Conservation (phyloP, 2,113 vertebrate genomes). For the Leptobrachium leishanense region DNA sequence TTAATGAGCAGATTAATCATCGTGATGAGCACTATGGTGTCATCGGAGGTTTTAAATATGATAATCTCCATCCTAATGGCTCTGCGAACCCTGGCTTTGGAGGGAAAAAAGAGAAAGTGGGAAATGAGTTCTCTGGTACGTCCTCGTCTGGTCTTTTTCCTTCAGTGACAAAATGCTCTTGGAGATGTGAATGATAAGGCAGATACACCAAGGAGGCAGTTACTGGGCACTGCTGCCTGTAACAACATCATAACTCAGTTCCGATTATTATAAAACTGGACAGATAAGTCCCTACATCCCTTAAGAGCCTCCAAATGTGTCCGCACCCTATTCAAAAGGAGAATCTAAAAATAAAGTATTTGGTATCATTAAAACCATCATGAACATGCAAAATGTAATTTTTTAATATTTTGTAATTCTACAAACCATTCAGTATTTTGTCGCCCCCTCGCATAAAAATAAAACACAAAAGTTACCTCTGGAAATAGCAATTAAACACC, state of each 20-base stretch:
- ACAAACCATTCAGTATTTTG: too few species aligned
- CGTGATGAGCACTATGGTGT: slow-evolving; percentile 81
- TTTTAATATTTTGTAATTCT: too few species aligned
- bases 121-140: slow-evolving; percentile 64
- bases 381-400: too few species aligned
- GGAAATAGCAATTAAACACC: too few species aligned
- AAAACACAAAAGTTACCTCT: too few species aligned
- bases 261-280: slow-evolving; percentile 53
- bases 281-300: slow-evolving; percentile 48
- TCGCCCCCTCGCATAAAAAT: too few species aligned
- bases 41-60: slow-evolving; percentile 86
- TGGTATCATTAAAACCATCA: slow-evolving; percentile 61
- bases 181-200: slow-evolving; percentile 58
- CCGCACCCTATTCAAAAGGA: slow-evolving; percentile 29
- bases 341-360: slow-evolving; percentile 37
- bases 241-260: slow-evolving; percentile 53
- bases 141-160: slow-evolving; percentile 62
- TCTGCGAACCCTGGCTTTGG: slow-evolving; percentile 72
- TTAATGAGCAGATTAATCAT: slow-evolving; percentile 90
- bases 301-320: slow-evolving; percentile 17
- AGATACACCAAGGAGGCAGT: slow-evolving; percentile 55
- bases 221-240: slow-evolving; percentile 38
- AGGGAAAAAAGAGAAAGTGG: slow-evolving; percentile 68
- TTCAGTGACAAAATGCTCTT: slow-evolving; percentile 52
- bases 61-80: slow-evolving; percentile 81